Evolutionary conservation across 2,888 invertebrate genomes (phyloP).

Genomic region (Tipula vernalis): DNA sequence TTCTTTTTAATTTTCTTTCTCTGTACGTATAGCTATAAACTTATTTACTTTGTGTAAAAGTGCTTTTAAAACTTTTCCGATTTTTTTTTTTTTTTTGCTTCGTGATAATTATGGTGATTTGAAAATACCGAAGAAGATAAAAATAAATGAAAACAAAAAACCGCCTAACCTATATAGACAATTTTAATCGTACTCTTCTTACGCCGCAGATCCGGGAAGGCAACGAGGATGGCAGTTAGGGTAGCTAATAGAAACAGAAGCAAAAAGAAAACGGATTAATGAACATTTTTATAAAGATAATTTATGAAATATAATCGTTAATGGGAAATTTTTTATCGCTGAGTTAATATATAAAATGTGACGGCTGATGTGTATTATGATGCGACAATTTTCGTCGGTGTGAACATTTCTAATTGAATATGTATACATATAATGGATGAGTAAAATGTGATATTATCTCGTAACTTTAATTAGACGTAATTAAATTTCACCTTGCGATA

Average conservation of each 20-base stretch:
- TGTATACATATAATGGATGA: not conserved
- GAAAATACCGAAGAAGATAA: not conserved
- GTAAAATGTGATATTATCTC: not conserved
- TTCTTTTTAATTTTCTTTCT: not conserved
- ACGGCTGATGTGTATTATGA: not conserved
- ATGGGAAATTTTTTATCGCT: not conserved
- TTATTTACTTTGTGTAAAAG: slow-evolving; percentile 10
- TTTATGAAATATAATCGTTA: not conserved
- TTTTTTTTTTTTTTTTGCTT: not conserved
- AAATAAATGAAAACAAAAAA: not conserved
- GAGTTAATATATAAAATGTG: not conserved
- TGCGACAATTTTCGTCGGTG: not conserved
- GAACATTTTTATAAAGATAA: not conserved
- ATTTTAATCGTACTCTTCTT: not conserved
- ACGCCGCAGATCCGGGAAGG: not conserved
- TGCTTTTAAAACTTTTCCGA: not conserved
- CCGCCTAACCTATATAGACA: not conserved
- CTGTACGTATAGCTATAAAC: not conserved
- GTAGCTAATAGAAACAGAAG: not conserved
- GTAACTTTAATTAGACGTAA: too few species aligned
- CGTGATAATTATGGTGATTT: not conserved
- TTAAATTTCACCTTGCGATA: too few species aligned
- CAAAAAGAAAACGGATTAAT: not conserved
- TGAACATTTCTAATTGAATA: not conserved
- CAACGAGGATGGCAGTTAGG: too few species aligned